Percentiles rank a stretch among this genome's conserved stretches.
Conservation (phyloP, 2,888 invertebrate species). For the Pseudeuparius sepicola region DNA sequence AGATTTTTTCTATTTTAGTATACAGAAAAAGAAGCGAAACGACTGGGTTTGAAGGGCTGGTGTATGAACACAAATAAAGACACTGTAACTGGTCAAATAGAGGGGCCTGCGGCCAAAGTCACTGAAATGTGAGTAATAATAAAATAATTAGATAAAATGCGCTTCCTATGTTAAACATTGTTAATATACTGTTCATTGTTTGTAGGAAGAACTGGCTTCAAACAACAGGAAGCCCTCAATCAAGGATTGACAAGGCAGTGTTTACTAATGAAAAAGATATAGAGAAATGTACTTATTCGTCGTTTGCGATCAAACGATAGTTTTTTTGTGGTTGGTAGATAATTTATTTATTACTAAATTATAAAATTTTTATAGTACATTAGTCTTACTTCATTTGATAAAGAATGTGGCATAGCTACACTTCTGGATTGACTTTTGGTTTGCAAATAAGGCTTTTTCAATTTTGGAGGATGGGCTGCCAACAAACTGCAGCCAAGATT, state of each 20-base stretch:
- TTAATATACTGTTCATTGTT: slow-evolving; percentile 16
- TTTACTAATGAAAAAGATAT: slow-evolving; percentile 56
- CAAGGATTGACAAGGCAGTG: slow-evolving; percentile 60
- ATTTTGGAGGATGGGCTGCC: too few relatives aligned
- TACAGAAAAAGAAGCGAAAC: slow-evolving; percentile 54
- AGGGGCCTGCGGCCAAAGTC: slow-evolving; percentile 51
- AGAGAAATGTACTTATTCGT: slow-evolving; percentile 28
- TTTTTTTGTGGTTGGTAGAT: too few relatives aligned
- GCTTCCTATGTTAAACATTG: background rate
- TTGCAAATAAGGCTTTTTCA: too few relatives aligned
- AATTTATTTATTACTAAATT: too few relatives aligned
- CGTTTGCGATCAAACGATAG: slow-evolving; percentile 27
- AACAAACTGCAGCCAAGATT: too few relatives aligned
- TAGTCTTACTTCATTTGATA: too few relatives aligned
- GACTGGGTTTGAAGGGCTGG: slow-evolving; percentile 58
- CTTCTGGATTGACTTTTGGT: too few relatives aligned
- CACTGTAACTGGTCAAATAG: slow-evolving; percentile 56
- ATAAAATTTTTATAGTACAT: too few relatives aligned
- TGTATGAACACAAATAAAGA: slow-evolving; percentile 59
- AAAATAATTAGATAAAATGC: slow-evolving; percentile 2
- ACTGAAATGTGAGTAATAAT: slow-evolving; percentile 55
- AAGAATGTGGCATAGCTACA: too few relatives aligned
- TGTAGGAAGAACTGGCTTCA: slow-evolving; percentile 51
- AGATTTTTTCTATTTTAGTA: slow-evolving; percentile 40
- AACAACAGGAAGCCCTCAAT: slow-evolving; percentile 63